A percentile compares a stretch with the other conserved stretches of the same genome.
Conservation (phyloP, 2,797 vertebrate species). For the Intellagama lesueurii region DNA sequence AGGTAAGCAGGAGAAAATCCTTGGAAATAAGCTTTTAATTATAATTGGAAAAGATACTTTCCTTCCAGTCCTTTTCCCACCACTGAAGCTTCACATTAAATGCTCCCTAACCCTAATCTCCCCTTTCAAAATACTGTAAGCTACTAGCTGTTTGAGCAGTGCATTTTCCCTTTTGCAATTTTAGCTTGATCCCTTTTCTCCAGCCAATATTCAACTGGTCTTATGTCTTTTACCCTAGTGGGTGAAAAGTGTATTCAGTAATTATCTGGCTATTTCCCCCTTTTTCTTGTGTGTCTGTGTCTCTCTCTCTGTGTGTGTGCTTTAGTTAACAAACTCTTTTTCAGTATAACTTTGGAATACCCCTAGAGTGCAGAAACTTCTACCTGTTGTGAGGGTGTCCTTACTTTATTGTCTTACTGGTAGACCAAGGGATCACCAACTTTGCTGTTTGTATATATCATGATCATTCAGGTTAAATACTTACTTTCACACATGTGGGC, state of each 20-base stretch:
- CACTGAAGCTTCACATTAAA: neutral
- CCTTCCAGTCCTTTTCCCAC: neutral
- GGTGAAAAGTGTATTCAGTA: neutral
- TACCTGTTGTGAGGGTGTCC: neutral
- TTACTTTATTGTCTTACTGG: neutral
- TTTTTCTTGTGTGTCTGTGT: neutral
- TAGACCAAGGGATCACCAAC: neutral
- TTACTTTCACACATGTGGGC: neutral
- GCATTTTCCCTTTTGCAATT: neutral
- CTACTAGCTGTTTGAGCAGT: neutral
- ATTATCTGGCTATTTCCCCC: too few species aligned
- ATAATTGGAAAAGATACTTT: neutral
- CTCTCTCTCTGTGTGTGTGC: neutral
- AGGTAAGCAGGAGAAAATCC: neutral
- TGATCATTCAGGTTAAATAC: neutral
- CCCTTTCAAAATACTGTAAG: too few species aligned
- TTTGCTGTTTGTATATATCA: neutral
- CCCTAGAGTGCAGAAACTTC: neutral
- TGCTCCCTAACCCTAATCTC: neutral
- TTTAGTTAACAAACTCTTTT: neutral
- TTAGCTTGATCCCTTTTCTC: neutral
- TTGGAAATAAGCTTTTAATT: neutral
- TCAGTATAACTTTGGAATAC: neutral
- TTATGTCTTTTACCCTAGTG: neutral
- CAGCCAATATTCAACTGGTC: neutral